A percentile compares a stretch with the other conserved stretches of the same genome.
Evolutionary conservation across 2,888 invertebrate genomes (phyloP).

Genomic region (Pachliopta kotzebuea): DNA sequence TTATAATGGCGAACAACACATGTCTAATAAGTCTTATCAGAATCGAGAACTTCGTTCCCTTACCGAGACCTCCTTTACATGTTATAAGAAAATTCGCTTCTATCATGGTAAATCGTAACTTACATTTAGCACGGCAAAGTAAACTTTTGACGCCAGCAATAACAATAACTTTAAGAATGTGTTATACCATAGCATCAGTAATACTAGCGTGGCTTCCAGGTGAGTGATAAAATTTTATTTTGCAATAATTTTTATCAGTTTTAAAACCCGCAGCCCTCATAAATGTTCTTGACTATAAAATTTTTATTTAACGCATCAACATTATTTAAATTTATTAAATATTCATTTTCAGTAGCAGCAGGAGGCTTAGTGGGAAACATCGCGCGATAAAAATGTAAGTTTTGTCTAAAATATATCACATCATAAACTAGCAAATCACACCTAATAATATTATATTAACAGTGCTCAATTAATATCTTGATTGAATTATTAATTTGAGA

Average conservation of each 20-base stretch:
- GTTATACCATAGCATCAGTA: not conserved
- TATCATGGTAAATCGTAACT: not conserved
- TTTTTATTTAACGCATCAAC: not conserved
- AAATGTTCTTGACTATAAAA: not conserved
- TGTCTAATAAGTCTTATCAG: not conserved
- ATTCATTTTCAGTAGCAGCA: conserved; percentile 1
- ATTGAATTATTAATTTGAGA: too few relatives aligned
- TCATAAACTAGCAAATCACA: too few relatives aligned
- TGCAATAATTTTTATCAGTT: not conserved
- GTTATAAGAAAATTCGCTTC: not conserved
- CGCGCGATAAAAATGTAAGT: not conserved
- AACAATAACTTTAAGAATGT: not conserved
- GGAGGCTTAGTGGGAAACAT: not conserved
- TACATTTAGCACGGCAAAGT: not conserved
- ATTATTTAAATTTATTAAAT: not conserved
- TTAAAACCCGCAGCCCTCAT: not conserved
- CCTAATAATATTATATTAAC: too few relatives aligned
- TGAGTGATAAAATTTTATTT: not conserved
- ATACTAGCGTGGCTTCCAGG: not conserved
- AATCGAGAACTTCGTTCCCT: not conserved
- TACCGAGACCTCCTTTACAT: not conserved
- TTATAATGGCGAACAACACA: not conserved
- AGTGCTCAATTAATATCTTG: too few relatives aligned
- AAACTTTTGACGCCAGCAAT: not conserved
- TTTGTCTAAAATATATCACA: not conserved